Percentiles rank a stretch among this genome's conserved stretches.
These are phyloP conservation scores for Artemia sp. DNA, from an alignment of 2,888 invertebrate species.

Conservation along the genomic window DNA sequence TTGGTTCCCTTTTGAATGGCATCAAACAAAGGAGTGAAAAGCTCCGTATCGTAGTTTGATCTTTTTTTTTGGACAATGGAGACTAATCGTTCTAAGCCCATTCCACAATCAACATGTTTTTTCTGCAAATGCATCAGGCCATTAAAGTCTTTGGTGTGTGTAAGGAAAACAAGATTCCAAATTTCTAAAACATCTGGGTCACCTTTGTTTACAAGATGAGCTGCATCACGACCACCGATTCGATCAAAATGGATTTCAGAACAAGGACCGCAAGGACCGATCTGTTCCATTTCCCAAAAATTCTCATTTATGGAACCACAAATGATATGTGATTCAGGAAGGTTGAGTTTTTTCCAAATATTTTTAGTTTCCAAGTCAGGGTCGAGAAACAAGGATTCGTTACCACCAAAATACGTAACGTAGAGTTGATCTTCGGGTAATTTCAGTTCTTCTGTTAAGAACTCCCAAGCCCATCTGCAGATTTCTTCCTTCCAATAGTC, in stretches of 20 bases:
- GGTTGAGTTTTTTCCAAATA: not conserved
- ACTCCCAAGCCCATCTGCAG: constrained; percentile 31
- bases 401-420: constrained; percentile 30
- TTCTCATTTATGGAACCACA: constrained; percentile 42
- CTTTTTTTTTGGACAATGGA: no score
- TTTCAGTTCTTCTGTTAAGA: constrained; percentile 30
- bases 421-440: constrained; percentile 30
- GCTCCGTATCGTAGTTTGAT: no score
- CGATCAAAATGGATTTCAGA: constrained; percentile 85
- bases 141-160: constrained; percentile 54
- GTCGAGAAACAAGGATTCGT: no score
- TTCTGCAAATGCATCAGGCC: constrained; percentile 24
- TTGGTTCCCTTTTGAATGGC: not conserved
- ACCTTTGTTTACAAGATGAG: constrained; percentile 44
- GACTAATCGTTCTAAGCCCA: no score
- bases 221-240: constrained; percentile 37
- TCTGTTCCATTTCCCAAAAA: constrained; percentile 92
- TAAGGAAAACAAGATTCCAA: constrained; percentile 93
- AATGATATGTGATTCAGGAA: constrained; percentile 26
- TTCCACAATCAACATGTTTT: no score
- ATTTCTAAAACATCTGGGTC: constrained; percentile 60
- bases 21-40: no score
- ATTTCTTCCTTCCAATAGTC: constrained; percentile 33
- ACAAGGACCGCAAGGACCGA: constrained; percentile 87
- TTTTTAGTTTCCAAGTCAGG: no score